Evolutionary conservation across 2,888 invertebrate species (phyloP), one percentile per base, ranked within the genome.

Genomic region (Xylophagus ater): DNA sequence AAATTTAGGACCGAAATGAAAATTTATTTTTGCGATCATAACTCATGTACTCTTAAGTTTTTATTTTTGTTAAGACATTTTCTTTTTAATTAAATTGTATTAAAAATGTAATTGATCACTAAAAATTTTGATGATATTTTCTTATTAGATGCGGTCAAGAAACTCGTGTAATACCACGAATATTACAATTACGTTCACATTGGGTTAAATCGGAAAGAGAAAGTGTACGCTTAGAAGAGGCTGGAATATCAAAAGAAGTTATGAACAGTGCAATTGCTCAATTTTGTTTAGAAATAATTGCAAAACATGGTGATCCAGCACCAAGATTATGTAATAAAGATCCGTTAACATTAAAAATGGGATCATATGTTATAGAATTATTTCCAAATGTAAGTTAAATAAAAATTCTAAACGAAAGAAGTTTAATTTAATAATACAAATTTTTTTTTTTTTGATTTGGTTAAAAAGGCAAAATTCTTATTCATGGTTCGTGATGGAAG

Each of bases 401-500:
- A 19, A 9, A 21, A 37, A 37, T 47, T 42, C 28, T 38, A 12
- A 2, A 14, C 12, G 29, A 10, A 9, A 9, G 9, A 10, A 3
- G 3, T 13, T 8, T 8, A 17, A 12, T 28, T 15, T 34, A 10
- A 26, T n/a, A 24, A 18, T 31, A 6, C 13, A 3, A 18, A n/a
- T 18, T 34, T 18, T 14, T 18, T 39, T 25, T 13, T 29, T 37
- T 36, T 10, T 6, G 34, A 34, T 28, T 12, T 6, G 14, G n/a
- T 4, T 8, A 49, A 46, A 15, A 49, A 65, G 65, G 85, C 94
- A 42, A 96, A 96, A 69, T 98, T 94, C 68, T 74, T 98, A 53
- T 88, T 97, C 66, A 94, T 97, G 93, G 82, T 97, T 53, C 81
- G 98, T 47, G 98, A 98, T 65, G 97, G 97, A 18, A 78, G 98